Evolutionary conservation across 2,888 invertebrate genomes (phyloP), one percentile per base, ranked within the genome.

Genomic region (Mesopsocus fuscifrons): DNA sequence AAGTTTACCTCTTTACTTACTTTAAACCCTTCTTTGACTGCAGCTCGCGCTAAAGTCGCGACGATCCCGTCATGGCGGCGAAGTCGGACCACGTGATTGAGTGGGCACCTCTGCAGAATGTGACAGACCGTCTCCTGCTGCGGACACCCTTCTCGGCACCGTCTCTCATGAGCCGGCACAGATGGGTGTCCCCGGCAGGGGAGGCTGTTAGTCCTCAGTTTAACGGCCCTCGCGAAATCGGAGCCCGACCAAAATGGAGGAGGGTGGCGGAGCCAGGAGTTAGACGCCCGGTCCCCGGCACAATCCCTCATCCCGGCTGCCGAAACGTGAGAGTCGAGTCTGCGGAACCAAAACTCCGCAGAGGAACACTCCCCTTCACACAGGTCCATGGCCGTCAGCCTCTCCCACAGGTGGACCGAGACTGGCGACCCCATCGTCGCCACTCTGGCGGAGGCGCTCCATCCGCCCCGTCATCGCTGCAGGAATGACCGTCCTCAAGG

Each of bases 61-160:
- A 20, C 20, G 2, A 48, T 31, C 2, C 20, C 35, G 16, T 48
- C 41, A 18, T 48, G 48, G n/a, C 47, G 22, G 13, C 17, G 33
- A 1, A 44, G 41, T 8, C 46, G 17, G 1, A n/a, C 15, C 3
- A 30, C 6, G 38, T 46, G 45, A 3, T 32, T 41, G 8, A 21
- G 2, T 9, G 16, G 3, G 15, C 47, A 47, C 6, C 26, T 20
- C 4, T 44, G 43, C 2, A 44, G 33, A 2, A 46, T 41, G 34
- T 47, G 46, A 1, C 40, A 40, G 6, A 46, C 41, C 2, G 47
- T 42, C 33, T 47, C 47, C 0, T n/a, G n/a, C n/a, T n/a, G n/a
- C n/a, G n/a, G n/a, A n/a, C 50, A 47, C 2, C 51, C 49, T n/a
- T 32, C 51, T 8, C 51, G 8, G 38, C 50, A 49, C 31, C 34